Conservation (phyloP, 2,797 vertebrate genomes). For the Antennarius maculatus region DNA sequence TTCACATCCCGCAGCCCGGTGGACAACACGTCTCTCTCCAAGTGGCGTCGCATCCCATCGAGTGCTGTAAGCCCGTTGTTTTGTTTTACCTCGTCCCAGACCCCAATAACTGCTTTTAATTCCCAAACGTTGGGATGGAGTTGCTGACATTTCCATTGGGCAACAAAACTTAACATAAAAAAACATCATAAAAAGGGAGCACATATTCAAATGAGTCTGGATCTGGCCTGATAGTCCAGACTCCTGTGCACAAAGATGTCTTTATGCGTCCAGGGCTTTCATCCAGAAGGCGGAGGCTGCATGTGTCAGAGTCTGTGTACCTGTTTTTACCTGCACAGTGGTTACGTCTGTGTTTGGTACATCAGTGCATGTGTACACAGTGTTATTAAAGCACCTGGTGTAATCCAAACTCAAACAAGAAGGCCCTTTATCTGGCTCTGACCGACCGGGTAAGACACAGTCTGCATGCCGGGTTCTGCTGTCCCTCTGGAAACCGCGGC, state of each 20-base stretch:
- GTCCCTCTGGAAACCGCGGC: constrained; percentile 27
- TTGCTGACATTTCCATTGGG: constrained; percentile 44
- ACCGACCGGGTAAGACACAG: constrained; percentile 17
- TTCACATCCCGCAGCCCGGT: constrained; percentile 92
- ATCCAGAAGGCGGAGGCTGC: constrained; percentile 38
- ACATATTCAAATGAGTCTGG: constrained; percentile 58
- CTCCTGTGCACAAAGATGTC: constrained; percentile 47
- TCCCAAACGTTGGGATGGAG: constrained; percentile 10
- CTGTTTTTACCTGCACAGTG: constrained; percentile 46
- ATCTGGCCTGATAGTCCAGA: constrained; percentile 37
- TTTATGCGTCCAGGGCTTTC: constrained; percentile 54
- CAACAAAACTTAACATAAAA: constrained; percentile 58
- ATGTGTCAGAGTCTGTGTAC: constrained; percentile 33
- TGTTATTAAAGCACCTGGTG: constrained; percentile 64
- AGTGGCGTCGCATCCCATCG: constrained; percentile 92
- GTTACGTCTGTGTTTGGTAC: constrained; percentile 61
- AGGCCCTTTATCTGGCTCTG: constrained; percentile 37
- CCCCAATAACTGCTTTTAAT: neutral
- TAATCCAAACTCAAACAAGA: constrained; percentile 68
- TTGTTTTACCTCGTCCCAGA: neutral
- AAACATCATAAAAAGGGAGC: constrained; percentile 38
- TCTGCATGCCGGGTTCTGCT: constrained; percentile 16
- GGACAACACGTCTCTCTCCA: constrained; percentile 91
- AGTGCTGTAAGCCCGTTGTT: constrained; percentile 90
- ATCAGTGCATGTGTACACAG: constrained; percentile 59